phyloP scores from a whole-genome alignment of 2,888 invertebrate genomes.

The Drosophila histrio region DNA sequence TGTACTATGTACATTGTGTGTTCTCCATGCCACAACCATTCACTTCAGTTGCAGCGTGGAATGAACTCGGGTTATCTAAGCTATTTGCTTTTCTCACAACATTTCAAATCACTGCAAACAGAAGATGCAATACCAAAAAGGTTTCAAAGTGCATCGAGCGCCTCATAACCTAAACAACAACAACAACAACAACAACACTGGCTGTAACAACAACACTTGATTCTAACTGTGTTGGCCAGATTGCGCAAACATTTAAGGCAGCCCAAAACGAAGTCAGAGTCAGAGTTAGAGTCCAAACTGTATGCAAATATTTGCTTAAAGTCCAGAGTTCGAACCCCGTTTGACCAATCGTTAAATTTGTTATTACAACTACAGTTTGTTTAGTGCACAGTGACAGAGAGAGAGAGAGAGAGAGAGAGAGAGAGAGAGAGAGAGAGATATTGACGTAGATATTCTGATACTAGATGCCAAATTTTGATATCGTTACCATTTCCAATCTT shows the following conservation, averaged over 20 bases:
- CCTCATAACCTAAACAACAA: slow-evolving; percentile 37
- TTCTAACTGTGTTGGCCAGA: slow-evolving; percentile 34
- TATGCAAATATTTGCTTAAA: slow-evolving; percentile 62
- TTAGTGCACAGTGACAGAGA: neutral
- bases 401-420: neutral
- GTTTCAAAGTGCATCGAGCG: slow-evolving; percentile 49
- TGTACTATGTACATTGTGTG: slow-evolving; percentile 4
- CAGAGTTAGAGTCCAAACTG: slow-evolving; percentile 42
- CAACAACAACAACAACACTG: slow-evolving; percentile 6
- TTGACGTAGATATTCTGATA: slow-evolving; percentile 4
- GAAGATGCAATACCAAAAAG: slow-evolving; percentile 45
- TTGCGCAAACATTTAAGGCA: slow-evolving; percentile 41
- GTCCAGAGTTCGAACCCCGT: slow-evolving; percentile 35
- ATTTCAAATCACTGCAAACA: slow-evolving; percentile 66
- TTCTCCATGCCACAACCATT: slow-evolving; percentile 6
- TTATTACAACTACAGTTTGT: slow-evolving; percentile 26
- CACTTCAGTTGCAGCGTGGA: slow-evolving; percentile 2
- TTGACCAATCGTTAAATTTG: slow-evolving; percentile 24
- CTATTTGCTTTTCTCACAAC: slow-evolving; percentile 75
- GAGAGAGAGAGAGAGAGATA: neutral
- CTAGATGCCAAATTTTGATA: slow-evolving; percentile 14
- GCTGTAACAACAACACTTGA: slow-evolving; percentile 15
- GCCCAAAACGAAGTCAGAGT: slow-evolving; percentile 26
- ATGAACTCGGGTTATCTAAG: slow-evolving; percentile 15
- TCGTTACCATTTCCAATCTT: slow-evolving; percentile 10